A percentile compares a stretch with the other conserved stretches of the same genome.
Evolutionary conservation across 2,113 vertebrate genomes (phyloP).

Genomic region (Chloropsis hardwickii): DNA sequence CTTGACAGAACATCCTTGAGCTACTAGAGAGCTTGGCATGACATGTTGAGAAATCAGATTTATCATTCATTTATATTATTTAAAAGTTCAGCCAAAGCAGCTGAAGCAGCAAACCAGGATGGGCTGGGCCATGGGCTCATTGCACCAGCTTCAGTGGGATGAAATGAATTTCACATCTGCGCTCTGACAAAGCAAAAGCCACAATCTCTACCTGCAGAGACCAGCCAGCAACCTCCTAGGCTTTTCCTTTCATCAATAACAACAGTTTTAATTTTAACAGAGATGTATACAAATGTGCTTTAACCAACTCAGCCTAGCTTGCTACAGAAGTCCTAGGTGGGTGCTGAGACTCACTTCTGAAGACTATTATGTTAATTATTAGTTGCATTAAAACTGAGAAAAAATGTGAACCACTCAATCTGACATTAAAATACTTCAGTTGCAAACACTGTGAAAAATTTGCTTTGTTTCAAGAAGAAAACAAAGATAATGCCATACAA

Average conservation of each 20-base stretch:
- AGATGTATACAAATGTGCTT: not conserved
- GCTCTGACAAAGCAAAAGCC: not conserved
- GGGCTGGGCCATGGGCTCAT: not conserved
- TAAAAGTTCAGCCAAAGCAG: accelerated
- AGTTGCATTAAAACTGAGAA: not conserved
- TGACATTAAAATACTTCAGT: not conserved
- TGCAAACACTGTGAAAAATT: not conserved
- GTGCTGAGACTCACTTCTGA: not conserved
- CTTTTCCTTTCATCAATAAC: not conserved
- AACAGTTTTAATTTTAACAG: not conserved
- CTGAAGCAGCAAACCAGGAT: not conserved
- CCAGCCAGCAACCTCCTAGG: not conserved
- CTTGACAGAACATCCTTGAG: not conserved
- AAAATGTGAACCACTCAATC: not conserved
- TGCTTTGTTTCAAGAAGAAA: not conserved
- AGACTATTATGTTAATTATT: not conserved
- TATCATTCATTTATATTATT: not conserved
- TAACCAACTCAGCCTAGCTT: not conserved
- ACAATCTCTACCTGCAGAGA: not conserved
- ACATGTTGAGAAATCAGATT: not conserved
- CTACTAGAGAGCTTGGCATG: not conserved
- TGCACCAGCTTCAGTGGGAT: not conserved
- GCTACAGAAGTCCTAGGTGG: not conserved
- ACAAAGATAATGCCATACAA: not conserved
- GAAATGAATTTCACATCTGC: not conserved